A percentile compares a stretch with the other conserved stretches of the same genome.
phyloP scores from a whole-genome alignment of 2,888 invertebrate species.

The Lordiphosa fenestrarum region DNA sequence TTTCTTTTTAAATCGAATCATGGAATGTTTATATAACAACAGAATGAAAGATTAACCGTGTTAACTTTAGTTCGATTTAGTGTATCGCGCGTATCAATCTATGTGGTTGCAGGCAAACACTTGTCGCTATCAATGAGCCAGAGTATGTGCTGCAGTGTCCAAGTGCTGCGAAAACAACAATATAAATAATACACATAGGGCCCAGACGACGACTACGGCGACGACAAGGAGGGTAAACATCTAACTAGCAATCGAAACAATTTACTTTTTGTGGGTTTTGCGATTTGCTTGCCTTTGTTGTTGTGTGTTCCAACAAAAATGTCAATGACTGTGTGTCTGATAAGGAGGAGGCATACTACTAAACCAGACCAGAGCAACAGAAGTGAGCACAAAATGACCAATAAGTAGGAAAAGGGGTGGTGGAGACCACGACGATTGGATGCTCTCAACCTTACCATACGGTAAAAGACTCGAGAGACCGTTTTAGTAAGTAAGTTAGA shows the following conservation, averaged over 20 bases:
- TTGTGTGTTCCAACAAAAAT: conserved; percentile 56
- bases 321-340: conserved; percentile 54
- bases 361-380: conserved; percentile 22
- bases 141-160: conserved; percentile 3
- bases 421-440: too few species aligned
- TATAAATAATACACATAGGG: conserved; percentile 31
- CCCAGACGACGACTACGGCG: conserved; percentile 11
- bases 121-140: conserved; percentile 25
- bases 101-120: conserved; percentile 25
- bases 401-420: too few species aligned
- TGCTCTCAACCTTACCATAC: too few species aligned
- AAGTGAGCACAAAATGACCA: neutral
- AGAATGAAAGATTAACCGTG: too few species aligned
- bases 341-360: conserved; percentile 27
- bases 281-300: conserved; percentile 17
- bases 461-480: too few species aligned
- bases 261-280: conserved; percentile 9
- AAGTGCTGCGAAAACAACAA: conserved; percentile 61
- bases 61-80: too few species aligned
- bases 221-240: conserved; percentile 19
- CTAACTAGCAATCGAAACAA: conserved; percentile 13
- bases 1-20: conserved; percentile 25
- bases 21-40: conserved; percentile 8
- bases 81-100: conserved; percentile 27
- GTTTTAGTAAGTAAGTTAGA: neutral